A percentile compares a stretch with the other conserved stretches of the same genome.
These are phyloP conservation scores for Grus americana DNA, from an alignment of 2,113 vertebrate genomes.

Conservation along the genomic window DNA sequence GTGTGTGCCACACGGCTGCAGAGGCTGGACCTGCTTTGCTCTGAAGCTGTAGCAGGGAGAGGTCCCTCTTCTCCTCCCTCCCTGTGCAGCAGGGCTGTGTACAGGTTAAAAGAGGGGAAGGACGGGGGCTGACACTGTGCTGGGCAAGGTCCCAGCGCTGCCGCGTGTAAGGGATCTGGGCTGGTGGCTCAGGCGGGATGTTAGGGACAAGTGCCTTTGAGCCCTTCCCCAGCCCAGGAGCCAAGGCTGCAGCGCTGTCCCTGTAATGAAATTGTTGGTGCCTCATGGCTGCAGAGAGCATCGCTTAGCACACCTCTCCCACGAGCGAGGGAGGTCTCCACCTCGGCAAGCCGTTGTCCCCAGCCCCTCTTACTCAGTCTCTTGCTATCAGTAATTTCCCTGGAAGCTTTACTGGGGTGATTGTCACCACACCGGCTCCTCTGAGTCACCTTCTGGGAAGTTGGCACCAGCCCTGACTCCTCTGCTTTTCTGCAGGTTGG, in stretches of 20 bases:
- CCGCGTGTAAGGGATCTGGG: too few species aligned
- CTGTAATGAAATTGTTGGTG: not conserved
- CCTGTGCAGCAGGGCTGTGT: not conserved
- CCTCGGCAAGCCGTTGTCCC: too few species aligned
- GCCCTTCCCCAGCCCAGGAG: not conserved
- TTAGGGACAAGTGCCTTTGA: not conserved
- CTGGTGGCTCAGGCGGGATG: fast-evolving
- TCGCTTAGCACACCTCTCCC: fast-evolving
- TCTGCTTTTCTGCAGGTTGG: not conserved
- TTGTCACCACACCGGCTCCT: not conserved
- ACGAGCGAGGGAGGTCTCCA: too few species aligned
- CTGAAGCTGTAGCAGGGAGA: not conserved
- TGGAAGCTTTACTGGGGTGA: fast-evolving
- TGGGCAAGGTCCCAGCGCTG: not conserved
- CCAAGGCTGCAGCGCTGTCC: fast-evolving
- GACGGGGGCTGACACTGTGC: fast-evolving
- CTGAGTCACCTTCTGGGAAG: not conserved
- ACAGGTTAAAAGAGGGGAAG: not conserved
- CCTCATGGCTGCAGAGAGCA: not conserved
- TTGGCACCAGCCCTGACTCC: not conserved
- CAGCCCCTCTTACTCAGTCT: not conserved
- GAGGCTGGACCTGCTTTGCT: not conserved
- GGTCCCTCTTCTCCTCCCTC: not conserved
- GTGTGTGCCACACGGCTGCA: fast-evolving
- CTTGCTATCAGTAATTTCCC: not conserved